Conservation (phyloP, 2,888 invertebrate species). For the Drosophila ezoana region DNA sequence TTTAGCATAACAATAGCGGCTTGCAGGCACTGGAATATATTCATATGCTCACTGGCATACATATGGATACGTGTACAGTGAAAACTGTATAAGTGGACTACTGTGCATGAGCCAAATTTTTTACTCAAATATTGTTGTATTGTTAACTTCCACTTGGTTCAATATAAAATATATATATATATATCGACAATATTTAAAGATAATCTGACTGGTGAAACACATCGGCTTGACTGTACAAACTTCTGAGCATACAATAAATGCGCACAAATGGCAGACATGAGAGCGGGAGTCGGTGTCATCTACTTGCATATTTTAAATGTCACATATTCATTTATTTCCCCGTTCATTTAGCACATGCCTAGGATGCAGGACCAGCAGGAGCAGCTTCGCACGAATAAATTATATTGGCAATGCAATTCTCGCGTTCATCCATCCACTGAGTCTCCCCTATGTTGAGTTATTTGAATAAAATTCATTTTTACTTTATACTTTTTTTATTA, state of each 20-base stretch:
- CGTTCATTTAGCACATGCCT: conserved; percentile 60
- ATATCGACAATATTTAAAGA: conserved; percentile 1
- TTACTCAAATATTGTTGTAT: neutral
- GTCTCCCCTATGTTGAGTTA: conserved; percentile 43
- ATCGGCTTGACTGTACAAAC: neutral
- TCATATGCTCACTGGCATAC: conserved; percentile 16
- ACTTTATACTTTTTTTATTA: conserved; percentile 10
- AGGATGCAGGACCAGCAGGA: conserved; percentile 18
- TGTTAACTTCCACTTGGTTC: neutral
- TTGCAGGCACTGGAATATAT: conserved; percentile 24
- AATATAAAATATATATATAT: neutral
- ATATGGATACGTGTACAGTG: conserved; percentile 29
- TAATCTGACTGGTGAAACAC: neutral
- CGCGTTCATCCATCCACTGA: conserved; percentile 25
- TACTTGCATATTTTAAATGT: conserved; percentile 63
- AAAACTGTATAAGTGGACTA: conserved; percentile 1
- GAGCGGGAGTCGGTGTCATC: conserved; percentile 4
- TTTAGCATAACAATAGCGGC: conserved; percentile 65
- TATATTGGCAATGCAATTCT: conserved; percentile 60
- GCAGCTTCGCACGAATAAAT: conserved; percentile 52
- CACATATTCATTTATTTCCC: conserved; percentile 63
- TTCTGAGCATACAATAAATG: neutral
- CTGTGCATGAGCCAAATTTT: neutral
- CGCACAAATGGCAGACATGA: neutral
- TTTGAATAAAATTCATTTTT: conserved; percentile 57